Base-by-base conservation (phyloP, 1,140 invertebrate species). In the Rhagoletis pomonella region DNA sequence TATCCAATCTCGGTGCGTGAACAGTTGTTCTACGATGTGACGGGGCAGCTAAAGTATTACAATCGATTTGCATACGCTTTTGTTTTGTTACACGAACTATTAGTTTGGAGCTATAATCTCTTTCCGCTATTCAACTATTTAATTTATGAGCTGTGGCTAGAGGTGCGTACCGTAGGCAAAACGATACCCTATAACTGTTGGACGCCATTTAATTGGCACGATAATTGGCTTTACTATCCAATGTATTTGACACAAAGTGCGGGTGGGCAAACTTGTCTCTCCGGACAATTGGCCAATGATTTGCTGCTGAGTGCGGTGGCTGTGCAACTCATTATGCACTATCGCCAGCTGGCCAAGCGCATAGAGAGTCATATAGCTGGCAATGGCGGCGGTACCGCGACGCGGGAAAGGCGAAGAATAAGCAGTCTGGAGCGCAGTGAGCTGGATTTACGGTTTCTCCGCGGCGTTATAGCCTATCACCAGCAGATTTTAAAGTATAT, bases 91-190 rank as follows among this genome's bases (percentile, higher is more conserved):
- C 88, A 92, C 4, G 2, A 90, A 87, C 29, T 92, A 17, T 86
- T 91, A 6, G 89, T 91, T 42, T 91, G 90, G 91, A 89, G 88
- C 0, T 92, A 92, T 87, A 92, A 92, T 87, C 86, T 91, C 1
- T 91, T 90, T 55, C 90, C 90, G 89, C 88, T 88, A 0, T 42
- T 91, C 4, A 89, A 90, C 69, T 92, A 90, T 87, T 55, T 92
- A 19, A 88, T 92, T 39, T 89, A 84, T 12, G 90, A 92, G 42
- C 89, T 88, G 50, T 92, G 90, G 91, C 64, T 91, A 64, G 87
- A 86, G 6, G 9, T 85, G 4, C 87, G 89, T 0, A 39, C 50
- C 0, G 90, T 92, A 19, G 65, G 88, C 29, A 88, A 89, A 55
- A 90, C 87, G 81, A 86, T 92, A 9, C 91, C 91, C 7, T 92